Evolutionary conservation across 1,140 invertebrate genomes (phyloP), one percentile per base, ranked within the genome.

Genomic region (Drosophila lacertosa): DNA sequence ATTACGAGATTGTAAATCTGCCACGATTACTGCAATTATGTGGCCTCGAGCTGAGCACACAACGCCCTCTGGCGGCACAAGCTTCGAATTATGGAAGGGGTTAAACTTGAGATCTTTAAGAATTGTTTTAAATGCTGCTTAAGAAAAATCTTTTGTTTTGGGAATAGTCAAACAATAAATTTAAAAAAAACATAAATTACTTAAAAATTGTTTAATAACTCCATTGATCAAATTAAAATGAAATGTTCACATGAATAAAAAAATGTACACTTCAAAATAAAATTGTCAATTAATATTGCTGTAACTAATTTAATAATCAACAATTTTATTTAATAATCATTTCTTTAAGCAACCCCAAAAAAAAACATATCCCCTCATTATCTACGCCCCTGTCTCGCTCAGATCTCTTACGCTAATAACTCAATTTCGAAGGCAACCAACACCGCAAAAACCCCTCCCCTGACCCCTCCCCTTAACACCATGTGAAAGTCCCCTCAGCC

Each of bases 21-120:
- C 78, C 68, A 64, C 74, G 69, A 77, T 81, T 77, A 69, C 78
- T 69, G 73, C 78, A 82, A 81, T 81, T 77, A 81, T 76, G 65
- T 70, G 77, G 77, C 70, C 67, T 69, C n/a, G 35, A 55, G 37
- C 35, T 7, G 29, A 59, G 40, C 26, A 22, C 20, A 55, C 53
- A 55, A 40, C 53, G 53, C 35, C 35, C 53, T 29, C 53, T 26
- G 35, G 51, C 37, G 22, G 24, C 9, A 3, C 22, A 45, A 3
- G 16, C 4, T 29, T 35, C 5, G 10, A 58, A 35, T 32, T 32
- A 16, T 5, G 10, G 20, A 11, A 15, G 50, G 51, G 13, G 6
- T 20, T 29, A 11, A 13, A 6, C n/a, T 15, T n/a, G 18, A 20
- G 10, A 2, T 20, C 10, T 20, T 2, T 1, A 4, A 20, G 40